These are phyloP conservation scores for Drosophila serrata DNA, from an alignment of 1,140 invertebrate genomes.

Conservation along the genomic window DNA sequence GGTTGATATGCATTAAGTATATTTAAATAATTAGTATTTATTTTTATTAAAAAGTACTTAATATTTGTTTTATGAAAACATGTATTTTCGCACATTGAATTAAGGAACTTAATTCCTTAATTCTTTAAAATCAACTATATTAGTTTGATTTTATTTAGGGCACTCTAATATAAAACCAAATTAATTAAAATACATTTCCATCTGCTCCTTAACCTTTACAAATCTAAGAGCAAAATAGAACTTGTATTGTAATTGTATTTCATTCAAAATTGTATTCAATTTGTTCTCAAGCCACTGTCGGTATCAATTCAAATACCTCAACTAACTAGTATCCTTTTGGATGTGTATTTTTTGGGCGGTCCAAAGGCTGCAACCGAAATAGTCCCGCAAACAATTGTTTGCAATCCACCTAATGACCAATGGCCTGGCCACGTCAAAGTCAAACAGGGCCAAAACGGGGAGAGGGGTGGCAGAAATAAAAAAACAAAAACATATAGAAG, in stretches of 20 bases:
- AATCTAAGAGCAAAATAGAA: neutral
- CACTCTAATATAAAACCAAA: neutral
- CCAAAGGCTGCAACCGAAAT: neutral
- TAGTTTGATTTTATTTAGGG: neutral
- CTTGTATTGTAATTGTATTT: neutral
- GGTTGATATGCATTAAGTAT: neutral
- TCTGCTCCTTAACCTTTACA: neutral
- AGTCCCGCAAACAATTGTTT: constrained; percentile 54
- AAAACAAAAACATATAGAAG: neutral
- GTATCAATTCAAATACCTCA: constrained; percentile 2
- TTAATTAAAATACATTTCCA: neutral
- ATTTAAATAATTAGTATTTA: neutral
- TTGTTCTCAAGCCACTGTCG: neutral
- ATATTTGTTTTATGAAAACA: neutral
- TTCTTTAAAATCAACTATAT: neutral
- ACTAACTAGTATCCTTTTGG: neutral
- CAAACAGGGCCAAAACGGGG: constrained; percentile 32
- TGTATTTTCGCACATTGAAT: neutral
- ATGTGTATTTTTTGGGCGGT: neutral
- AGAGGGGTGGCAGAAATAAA: neutral
- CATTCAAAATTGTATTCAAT: neutral
- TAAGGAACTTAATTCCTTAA: neutral
- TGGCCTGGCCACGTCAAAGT: constrained; percentile 58
- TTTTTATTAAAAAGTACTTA: neutral
- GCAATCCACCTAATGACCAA: constrained; percentile 72